Conservation (phyloP, 2,113 vertebrate genomes). For the Elaphurus davidianus region DNA sequence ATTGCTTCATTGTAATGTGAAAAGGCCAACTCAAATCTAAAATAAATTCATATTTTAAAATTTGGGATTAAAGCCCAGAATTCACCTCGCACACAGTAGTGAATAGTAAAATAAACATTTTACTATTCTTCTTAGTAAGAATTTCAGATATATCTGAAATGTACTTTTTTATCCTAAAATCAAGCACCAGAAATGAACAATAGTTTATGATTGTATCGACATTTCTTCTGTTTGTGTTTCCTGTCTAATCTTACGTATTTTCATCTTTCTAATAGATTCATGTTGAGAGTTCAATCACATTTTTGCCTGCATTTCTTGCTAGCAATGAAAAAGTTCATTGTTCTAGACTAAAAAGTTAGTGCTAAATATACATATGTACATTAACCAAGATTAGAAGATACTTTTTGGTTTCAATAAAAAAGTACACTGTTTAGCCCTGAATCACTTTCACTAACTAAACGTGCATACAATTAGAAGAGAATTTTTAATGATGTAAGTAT, state of each 20-base stretch:
- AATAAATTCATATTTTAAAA: neutral
- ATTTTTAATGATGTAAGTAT: neutral
- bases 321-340: conserved; percentile 29
- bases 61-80: neutral
- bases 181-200: neutral
- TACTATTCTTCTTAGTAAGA: neutral
- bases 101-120: neutral
- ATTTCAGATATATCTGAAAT: neutral
- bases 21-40: neutral
- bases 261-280: neutral
- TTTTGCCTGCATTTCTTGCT: conserved; percentile 33
- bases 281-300: neutral
- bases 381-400: conserved; percentile 13
- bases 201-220: neutral
- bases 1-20: neutral
- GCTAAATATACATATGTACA: neutral
- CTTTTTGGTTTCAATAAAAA: conserved; percentile 40
- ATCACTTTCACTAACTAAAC: conserved; percentile 11
- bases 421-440: conserved; percentile 16
- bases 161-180: conserved; percentile 4
- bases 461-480: neutral
- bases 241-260: neutral
- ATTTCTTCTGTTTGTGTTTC: neutral
- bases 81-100: neutral
- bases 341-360: neutral